Conservation (phyloP, 2,888 invertebrate species). For the Temnothorax ravouxi region DNA sequence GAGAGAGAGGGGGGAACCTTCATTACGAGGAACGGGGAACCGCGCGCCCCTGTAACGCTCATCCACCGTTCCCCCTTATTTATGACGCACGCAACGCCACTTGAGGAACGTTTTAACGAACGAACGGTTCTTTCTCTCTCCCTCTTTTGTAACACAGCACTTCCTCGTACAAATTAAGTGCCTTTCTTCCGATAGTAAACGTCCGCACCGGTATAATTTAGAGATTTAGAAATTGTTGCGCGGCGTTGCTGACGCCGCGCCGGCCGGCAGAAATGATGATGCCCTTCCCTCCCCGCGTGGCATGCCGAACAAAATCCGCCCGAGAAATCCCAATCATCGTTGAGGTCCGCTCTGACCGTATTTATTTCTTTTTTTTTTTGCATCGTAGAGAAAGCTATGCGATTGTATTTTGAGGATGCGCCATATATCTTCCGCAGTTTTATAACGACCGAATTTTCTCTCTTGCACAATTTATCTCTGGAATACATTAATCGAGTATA, state of each 20-base stretch:
- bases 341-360: background rate
- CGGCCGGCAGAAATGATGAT: conserved; percentile 25
- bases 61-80: conserved; percentile 69
- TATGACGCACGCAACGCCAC: conserved; percentile 74
- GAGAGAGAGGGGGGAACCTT: conserved; percentile 17
- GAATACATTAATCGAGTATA: conserved; percentile 1
- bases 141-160: conserved; percentile 70
- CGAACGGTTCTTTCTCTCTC: conserved; percentile 70
- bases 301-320: background rate
- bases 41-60: conserved; percentile 55
- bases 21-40: conserved; percentile 49
- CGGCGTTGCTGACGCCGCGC: conserved; percentile 47
- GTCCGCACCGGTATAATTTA: conserved; percentile 74
- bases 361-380: background rate
- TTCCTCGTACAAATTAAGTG: conserved; percentile 76
- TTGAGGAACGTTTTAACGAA: conserved; percentile 73
- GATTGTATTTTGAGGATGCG: conserved; percentile 1
- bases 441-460: background rate
- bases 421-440: background rate
- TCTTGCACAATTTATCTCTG: background rate
- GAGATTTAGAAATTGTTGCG: conserved; percentile 75
- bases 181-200: conserved; percentile 76
- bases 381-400: background rate
- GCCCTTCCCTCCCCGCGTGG: background rate
- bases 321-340: conserved; percentile 20